Conservation (phyloP, 2,888 invertebrate species). For the Podabrus alpinus region DNA sequence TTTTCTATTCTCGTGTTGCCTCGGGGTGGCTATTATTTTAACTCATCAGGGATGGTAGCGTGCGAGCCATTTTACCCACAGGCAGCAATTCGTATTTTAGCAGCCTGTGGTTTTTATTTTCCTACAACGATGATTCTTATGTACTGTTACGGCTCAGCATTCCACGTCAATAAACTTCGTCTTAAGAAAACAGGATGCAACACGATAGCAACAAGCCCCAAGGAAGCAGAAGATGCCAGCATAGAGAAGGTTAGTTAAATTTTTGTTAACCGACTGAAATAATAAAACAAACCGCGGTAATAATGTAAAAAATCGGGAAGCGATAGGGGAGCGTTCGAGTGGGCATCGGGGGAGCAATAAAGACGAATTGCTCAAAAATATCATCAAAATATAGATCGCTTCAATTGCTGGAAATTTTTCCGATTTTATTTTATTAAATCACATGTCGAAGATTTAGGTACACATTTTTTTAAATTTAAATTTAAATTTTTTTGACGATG, state of each 20-base stretch:
- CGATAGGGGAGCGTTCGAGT: not conserved
- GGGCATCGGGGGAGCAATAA: not conserved
- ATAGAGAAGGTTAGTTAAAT: constrained; percentile 58
- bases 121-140: constrained; percentile 90
- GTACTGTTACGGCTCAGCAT: constrained; percentile 90
- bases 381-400: not conserved
- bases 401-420: not conserved
- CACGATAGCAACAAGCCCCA: constrained; percentile 54
- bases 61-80: constrained; percentile 87
- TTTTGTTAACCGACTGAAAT: not conserved
- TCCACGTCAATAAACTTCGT: constrained; percentile 83
- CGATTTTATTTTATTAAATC: not conserved
- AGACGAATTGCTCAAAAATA: not conserved
- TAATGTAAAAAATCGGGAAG: not conserved
- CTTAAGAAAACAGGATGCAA: constrained; percentile 59
- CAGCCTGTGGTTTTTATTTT: constrained; percentile 87
- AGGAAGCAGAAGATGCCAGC: constrained; percentile 55
- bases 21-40: constrained; percentile 86
- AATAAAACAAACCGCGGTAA: not conserved
- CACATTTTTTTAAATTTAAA: not conserved
- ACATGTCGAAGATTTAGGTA: too few relatives aligned
- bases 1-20: constrained; percentile 84
- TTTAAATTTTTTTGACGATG: not conserved
- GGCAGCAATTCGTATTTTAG: constrained; percentile 71
- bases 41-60: constrained; percentile 81